A percentile compares a stretch with the other conserved stretches of the same genome.
These are phyloP conservation scores for Lycophotia porphyrea DNA, from an alignment of 2,888 invertebrate species.

Conservation along the genomic window DNA sequence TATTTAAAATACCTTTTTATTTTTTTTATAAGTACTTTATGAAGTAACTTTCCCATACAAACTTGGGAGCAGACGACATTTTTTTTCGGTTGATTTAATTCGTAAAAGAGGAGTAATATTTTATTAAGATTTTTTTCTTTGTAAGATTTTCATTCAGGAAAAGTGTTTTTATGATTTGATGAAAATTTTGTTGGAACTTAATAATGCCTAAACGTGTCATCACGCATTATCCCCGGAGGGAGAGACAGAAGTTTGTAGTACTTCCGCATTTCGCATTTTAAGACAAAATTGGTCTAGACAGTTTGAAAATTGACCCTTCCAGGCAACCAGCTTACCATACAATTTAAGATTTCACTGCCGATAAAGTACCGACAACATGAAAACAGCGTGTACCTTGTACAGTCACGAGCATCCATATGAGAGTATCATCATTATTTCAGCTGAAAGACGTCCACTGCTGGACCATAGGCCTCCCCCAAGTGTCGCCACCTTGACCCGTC, in stretches of 20 bases:
- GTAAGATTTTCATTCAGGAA: neutral
- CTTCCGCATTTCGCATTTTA: neutral
- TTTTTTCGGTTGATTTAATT: conserved; percentile 2
- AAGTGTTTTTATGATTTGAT: neutral
- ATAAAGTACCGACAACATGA: conserved; percentile 11
- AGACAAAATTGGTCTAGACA: neutral
- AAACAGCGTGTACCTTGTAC: conserved; percentile 9
- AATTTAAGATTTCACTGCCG: neutral
- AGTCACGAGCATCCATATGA: neutral
- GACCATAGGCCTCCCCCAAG: too few species aligned
- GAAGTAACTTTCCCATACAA: conserved; percentile 7
- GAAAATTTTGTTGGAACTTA: neutral
- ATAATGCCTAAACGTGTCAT: neutral
- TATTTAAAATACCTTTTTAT: too few species aligned
- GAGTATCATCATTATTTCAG: too few species aligned
- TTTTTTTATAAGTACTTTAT: conserved; percentile 15
- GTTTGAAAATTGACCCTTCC: neutral
- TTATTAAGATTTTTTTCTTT: neutral
- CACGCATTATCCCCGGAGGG: neutral
- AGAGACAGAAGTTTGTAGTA: neutral
- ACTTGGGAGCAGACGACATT: neutral
- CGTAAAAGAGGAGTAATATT: neutral
- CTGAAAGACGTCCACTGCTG: too few species aligned
- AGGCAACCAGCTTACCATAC: neutral
- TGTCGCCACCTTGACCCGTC: too few species aligned